Base-by-base conservation (phyloP, 2,888 invertebrate genomes). In the Lymantria dispar region DNA sequence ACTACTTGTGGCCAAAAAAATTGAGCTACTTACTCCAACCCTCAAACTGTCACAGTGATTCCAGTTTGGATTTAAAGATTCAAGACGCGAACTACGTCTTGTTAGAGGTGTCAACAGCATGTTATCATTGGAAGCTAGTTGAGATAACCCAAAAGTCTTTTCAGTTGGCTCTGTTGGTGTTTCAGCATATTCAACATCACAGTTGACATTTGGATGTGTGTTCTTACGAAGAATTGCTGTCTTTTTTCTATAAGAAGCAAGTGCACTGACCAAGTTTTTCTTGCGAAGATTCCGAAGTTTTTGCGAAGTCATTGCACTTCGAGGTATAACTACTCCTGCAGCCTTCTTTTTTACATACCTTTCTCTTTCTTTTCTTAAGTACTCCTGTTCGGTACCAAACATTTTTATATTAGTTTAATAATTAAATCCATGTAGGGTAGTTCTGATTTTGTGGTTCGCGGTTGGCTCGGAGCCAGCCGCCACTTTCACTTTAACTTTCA, bases 81-180 rank as follows among this genome's bases (percentile, higher is more conserved):
- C 14, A 47, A 46, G 46, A 46, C 33, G 47, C 39, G 39, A 51
- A 47, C 43, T 51, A 15, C 46, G 38, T 46, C 51, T 50, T 45
- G 37, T 45, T 42, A 47, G 9, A 39, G 47, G 44, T 30, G 48
- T 45, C 37, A 45, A 44, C 42, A 36, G 45, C 38, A 48, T 52
- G 42, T 52, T 48, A 47, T 52, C 52, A 52, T 52, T 52, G 30
- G 14, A 31, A 51, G 47, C 47, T 47, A 44, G 47, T 47, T 47
- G 44, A 51, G 51, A 47, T 51, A 47, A 30, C 44, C 44, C 47
- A 47, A 47, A 44, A 47, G 15, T 22, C 29, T 33, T 47, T 51
- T 47, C 44, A 51, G 15, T 50, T 44, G 50, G 49, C 40, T 47
- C 44, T 22, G 13, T 41, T 47, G 54, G 50, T 47, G 44, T 47